Conservation (phyloP, 1,140 invertebrate species). For the Aricia agestis region DNA sequence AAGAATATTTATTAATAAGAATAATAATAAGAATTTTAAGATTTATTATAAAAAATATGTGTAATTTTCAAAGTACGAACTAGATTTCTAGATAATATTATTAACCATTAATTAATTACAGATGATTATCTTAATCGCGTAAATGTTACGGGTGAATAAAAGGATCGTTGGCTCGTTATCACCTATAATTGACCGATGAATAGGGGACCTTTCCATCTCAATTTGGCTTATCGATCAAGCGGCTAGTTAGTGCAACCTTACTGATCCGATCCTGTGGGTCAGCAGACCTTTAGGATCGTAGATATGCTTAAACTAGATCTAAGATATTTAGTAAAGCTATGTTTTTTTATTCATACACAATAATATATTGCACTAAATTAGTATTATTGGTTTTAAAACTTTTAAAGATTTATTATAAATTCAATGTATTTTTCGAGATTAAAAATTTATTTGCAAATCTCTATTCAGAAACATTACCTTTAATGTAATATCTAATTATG, state of each 20-base stretch:
- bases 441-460: no score
- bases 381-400: no score
- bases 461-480: background rate
- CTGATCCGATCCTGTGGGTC: constrained; percentile 3
- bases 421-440: no score
- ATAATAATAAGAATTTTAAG: no score
- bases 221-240: constrained; percentile 63
- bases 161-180: constrained; percentile 41
- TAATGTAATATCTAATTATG: background rate
- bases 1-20: no score
- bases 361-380: no score
- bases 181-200: constrained; percentile 65
- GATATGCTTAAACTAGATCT: background rate
- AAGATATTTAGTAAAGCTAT: no score
- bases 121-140: background rate
- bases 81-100: background rate
- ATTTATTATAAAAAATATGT: background rate
- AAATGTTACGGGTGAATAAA: background rate
- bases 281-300: background rate
- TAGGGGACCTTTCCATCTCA: constrained; percentile 57
- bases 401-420: no score
- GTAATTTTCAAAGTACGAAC: background rate
- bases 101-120: background rate
- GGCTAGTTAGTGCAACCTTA: constrained; percentile 63
- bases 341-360: no score